Conservation (phyloP, 2,797 vertebrate species). For the Silurus aristotelis region DNA sequence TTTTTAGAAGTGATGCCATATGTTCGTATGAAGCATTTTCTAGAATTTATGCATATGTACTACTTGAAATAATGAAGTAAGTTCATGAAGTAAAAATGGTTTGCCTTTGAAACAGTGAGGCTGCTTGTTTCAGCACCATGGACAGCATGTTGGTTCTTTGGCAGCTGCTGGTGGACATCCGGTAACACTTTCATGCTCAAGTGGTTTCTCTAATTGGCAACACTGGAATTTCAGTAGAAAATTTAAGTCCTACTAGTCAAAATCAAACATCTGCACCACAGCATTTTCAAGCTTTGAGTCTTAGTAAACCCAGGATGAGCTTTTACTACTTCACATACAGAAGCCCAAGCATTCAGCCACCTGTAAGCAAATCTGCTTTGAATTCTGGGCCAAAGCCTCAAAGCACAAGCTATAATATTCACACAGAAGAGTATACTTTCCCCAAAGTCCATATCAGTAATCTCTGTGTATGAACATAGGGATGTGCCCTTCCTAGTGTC, state of each 20-base stretch:
- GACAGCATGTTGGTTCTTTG: slow-evolving; percentile 47
- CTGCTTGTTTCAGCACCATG: slow-evolving; percentile 57
- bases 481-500: slow-evolving; percentile 16
- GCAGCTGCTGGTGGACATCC: not conserved
- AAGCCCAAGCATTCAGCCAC: slow-evolving; percentile 27
- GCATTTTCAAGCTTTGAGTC: slow-evolving; percentile 34
- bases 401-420: slow-evolving; percentile 47
- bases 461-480: slow-evolving; percentile 17
- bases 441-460: slow-evolving; percentile 31
- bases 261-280: slow-evolving; percentile 19
- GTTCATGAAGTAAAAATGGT: not conserved
- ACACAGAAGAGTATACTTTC: not conserved
- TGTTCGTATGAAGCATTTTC: not conserved
- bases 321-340: slow-evolving; percentile 39
- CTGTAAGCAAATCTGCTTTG: slow-evolving; percentile 43
- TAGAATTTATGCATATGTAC: too few relatives aligned
- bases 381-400: slow-evolving; percentile 42
- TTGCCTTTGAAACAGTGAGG: too few relatives aligned
- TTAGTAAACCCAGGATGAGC: slow-evolving; percentile 17
- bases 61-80: not conserved
- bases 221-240: not conserved
- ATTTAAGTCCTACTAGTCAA: not conserved
- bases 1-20: not conserved
- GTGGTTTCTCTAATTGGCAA: slow-evolving; percentile 16
- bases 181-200: not conserved